Evolutionary conservation across 2,113 vertebrate species (phyloP).

Genomic region (Ciconia stormi): DNA sequence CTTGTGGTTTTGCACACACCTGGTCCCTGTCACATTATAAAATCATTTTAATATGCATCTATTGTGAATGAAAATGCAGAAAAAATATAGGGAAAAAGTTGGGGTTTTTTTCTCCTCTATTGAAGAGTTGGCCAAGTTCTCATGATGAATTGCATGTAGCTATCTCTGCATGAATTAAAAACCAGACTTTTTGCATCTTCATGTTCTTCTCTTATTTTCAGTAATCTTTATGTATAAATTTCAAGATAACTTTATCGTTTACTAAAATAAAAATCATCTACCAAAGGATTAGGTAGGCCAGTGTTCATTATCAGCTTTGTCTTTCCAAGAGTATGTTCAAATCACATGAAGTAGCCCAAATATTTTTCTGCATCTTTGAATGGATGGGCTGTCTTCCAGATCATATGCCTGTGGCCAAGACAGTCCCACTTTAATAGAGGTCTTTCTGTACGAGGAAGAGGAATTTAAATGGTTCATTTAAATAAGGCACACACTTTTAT

Average conservation of each 20-base stretch:
- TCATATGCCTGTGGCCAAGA: not conserved
- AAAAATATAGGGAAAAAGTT: not conserved
- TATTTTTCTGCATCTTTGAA: not conserved
- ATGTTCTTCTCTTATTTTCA: not conserved
- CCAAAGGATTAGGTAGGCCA: not conserved
- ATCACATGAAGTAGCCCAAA: not conserved
- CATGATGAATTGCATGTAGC: not conserved
- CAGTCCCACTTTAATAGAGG: not conserved
- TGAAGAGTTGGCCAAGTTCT: not conserved
- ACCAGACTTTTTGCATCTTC: not conserved
- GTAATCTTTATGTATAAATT: not conserved
- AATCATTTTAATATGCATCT: not conserved
- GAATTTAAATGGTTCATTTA: not conserved
- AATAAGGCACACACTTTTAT: not conserved
- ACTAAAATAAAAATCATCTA: not conserved
- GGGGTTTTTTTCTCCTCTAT: rapidly evolving
- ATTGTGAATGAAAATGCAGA: not conserved
- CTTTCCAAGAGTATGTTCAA: not conserved
- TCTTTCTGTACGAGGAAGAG: not conserved
- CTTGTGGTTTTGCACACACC: not conserved
- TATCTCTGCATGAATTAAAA: not conserved
- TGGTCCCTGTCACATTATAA: not conserved
- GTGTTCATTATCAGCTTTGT: not conserved
- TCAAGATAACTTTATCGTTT: not conserved
- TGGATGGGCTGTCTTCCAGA: not conserved